Percentiles rank a stretch among this genome's conserved stretches.
Evolutionary conservation across 2,113 vertebrate species (phyloP).

Genomic region (Struthio camelus): DNA sequence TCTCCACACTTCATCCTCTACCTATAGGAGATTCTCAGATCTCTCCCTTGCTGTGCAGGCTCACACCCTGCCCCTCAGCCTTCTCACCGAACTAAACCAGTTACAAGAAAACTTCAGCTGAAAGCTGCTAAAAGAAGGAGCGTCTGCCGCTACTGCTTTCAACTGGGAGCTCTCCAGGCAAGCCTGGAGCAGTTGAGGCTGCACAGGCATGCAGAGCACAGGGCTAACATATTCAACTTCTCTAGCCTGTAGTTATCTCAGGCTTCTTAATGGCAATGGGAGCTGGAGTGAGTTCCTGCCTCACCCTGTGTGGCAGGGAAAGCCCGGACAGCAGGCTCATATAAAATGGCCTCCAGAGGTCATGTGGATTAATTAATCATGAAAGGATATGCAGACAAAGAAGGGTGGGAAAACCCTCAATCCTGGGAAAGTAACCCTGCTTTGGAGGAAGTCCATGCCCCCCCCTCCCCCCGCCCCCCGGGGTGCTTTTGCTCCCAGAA

Average conservation of each 20-base stretch:
- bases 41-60: not conserved
- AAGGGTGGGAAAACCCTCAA: not conserved
- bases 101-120: not conserved
- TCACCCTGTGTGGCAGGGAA: not conserved
- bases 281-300: not conserved
- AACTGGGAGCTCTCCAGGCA: not conserved
- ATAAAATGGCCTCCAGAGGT: not conserved
- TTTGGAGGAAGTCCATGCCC: not conserved
- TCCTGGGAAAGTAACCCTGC: not conserved
- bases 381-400: not conserved
- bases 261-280: not conserved
- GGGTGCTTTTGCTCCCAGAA: not conserved
- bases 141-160: not conserved
- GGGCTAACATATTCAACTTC: not conserved
- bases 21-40: not conserved
- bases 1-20: too few relatives aligned
- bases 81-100: not conserved
- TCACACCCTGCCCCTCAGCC: not conserved
- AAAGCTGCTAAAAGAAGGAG: rapidly evolving
- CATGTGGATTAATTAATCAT: not conserved
- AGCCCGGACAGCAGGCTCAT: not conserved
- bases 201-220: not conserved
- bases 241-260: not conserved
- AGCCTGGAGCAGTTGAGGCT: not conserved
- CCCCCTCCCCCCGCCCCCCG: too few relatives aligned